Evolutionary conservation across 2,888 invertebrate species (phyloP).

Genomic region (Pherbina coryleti): DNA sequence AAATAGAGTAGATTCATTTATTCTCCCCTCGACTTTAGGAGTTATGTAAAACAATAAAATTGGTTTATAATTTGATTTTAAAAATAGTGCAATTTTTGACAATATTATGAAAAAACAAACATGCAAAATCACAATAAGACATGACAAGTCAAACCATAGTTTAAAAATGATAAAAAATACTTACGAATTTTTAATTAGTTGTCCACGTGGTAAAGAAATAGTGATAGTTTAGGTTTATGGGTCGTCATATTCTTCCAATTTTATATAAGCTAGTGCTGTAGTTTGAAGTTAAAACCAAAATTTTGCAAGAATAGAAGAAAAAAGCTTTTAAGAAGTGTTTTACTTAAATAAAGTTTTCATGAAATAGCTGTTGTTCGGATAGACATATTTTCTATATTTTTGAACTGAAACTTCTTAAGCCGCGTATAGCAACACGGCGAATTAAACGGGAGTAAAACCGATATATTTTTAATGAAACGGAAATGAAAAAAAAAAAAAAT

Average conservation of each 20-base stretch:
- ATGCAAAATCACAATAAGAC: background rate
- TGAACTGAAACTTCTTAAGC: too few species aligned
- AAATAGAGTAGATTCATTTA: conserved; percentile 45
- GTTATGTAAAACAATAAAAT: background rate
- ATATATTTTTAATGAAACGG: too few species aligned
- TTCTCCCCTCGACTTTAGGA: background rate
- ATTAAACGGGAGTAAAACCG: too few species aligned
- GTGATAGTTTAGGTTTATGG: conserved; percentile 43
- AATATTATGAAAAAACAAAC: background rate
- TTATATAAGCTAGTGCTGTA: conserved; percentile 67
- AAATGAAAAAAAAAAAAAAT: too few species aligned
- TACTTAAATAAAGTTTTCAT: too few species aligned
- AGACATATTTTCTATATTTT: too few species aligned
- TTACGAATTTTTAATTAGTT: conserved; percentile 23
- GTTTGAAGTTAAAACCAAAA: conserved; percentile 28
- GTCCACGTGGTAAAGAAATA: conserved; percentile 1
- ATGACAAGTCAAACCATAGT: too few species aligned
- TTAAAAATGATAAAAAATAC: background rate
- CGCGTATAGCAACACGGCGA: too few species aligned
- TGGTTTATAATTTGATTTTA: background rate
- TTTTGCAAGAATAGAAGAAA: conserved; percentile 9
- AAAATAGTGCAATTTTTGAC: background rate
- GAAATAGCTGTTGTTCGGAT: too few species aligned
- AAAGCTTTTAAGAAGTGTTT: background rate
- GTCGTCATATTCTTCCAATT: conserved; percentile 65